phyloP scores from a whole-genome alignment of 1,140 invertebrate genomes.

The Triops cancriformis region DNA sequence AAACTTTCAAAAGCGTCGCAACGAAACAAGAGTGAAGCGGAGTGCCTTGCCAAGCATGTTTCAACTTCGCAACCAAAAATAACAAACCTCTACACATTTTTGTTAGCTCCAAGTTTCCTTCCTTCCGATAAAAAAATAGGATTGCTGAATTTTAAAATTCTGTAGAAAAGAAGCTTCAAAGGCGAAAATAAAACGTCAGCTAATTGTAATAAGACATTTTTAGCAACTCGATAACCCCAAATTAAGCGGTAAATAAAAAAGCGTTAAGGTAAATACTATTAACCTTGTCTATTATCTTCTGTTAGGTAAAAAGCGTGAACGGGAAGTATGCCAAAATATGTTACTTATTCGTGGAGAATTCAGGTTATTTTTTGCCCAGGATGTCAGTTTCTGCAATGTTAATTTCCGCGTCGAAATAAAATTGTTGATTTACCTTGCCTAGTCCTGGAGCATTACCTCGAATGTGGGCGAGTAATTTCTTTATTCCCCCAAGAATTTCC shows the following conservation, averaged over 20 bases:
- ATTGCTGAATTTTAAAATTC: not conserved
- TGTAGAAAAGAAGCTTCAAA: too few relatives aligned
- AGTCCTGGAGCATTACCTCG: not conserved
- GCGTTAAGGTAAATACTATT: too few relatives aligned
- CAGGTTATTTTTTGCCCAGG: too few relatives aligned
- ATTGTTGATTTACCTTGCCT: not conserved
- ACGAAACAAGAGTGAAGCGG: not conserved
- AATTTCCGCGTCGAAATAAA: not conserved
- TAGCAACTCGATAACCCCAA: too few relatives aligned
- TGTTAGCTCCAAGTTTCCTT: not conserved
- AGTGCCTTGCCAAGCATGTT: not conserved
- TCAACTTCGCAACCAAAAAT: conserved; percentile 7
- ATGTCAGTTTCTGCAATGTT: too few relatives aligned
- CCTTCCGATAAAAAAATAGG: not conserved
- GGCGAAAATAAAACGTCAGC: too few relatives aligned
- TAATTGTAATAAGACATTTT: too few relatives aligned
- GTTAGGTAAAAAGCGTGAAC: too few relatives aligned
- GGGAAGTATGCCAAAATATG: too few relatives aligned
- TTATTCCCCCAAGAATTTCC: not conserved
- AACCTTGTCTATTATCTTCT: too few relatives aligned
- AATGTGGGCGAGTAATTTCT: not conserved
- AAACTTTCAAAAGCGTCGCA: not conserved
- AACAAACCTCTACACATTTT: not conserved
- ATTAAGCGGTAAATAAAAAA: too few relatives aligned
- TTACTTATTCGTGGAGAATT: too few relatives aligned